A percentile compares a stretch with the other conserved stretches of the same genome.
phyloP scores from a whole-genome alignment of 2,797 vertebrate genomes.

The Heliangelus exortis region DNA sequence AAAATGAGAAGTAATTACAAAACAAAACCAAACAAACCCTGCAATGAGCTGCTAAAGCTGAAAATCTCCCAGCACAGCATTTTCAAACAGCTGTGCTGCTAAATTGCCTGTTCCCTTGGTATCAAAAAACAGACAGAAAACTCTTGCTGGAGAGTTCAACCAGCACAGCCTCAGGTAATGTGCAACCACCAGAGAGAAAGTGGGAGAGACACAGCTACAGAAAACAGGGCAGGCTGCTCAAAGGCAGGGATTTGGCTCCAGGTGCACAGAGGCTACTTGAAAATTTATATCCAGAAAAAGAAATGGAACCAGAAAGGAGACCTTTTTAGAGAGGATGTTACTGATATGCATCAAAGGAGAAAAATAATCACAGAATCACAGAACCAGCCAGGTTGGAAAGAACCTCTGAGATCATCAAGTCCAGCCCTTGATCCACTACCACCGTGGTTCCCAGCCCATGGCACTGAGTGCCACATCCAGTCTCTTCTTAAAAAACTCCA shows the following conservation, averaged over 20 bases:
- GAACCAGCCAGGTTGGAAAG: too few species aligned
- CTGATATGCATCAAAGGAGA: background rate
- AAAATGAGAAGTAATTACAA: slow-evolving; percentile 66
- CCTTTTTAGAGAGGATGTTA: background rate
- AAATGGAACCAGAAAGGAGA: background rate
- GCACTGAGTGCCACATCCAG: too few species aligned
- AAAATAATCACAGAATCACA: background rate
- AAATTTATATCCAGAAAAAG: background rate
- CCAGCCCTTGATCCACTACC: too few species aligned
- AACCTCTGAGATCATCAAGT: too few species aligned
- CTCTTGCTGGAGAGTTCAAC: slow-evolving; percentile 3
- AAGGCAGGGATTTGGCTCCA: background rate
- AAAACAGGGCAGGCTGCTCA: background rate
- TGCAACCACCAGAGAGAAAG: background rate
- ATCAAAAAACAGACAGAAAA: slow-evolving; percentile 35
- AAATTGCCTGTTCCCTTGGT: slow-evolving; percentile 50
- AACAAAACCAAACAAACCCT: slow-evolving; percentile 60
- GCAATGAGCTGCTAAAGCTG: slow-evolving; percentile 47
- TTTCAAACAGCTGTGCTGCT: slow-evolving; percentile 50
- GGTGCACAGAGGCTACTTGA: background rate
- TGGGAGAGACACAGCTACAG: background rate
- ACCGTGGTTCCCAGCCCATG: too few species aligned
- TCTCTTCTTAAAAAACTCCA: too few species aligned
- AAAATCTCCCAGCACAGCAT: slow-evolving; percentile 42
- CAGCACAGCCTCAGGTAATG: slow-evolving; percentile 30